phyloP scores from a whole-genome alignment of 2,113 vertebrate genomes.

The Amblyopsis rosae region DNA sequence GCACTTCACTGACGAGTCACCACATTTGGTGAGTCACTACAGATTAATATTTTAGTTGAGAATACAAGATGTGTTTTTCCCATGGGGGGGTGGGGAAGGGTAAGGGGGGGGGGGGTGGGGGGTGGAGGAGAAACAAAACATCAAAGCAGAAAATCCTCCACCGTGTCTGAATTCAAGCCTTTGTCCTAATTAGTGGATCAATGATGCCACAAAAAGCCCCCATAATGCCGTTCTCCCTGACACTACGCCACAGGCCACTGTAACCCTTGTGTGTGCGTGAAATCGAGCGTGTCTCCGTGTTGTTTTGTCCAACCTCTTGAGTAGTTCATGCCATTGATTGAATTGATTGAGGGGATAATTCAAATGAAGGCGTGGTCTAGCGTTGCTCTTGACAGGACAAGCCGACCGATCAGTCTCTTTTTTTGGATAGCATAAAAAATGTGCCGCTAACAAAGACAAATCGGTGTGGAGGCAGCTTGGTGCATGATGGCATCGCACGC shows the following conservation, averaged over 20 bases:
- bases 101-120: conserved; percentile 31
- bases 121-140: conserved; percentile 48
- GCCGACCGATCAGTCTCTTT: conserved; percentile 61
- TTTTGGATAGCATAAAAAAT: conserved; percentile 47
- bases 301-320: conserved; percentile 50
- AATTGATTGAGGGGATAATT: conserved; percentile 71
- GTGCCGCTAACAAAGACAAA: conserved; percentile 75
- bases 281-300: conserved; percentile 60
- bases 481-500: conserved; percentile 50
- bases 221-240: conserved; percentile 14
- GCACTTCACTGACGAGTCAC: conserved; percentile 42
- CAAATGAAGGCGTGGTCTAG: conserved; percentile 61
- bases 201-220: conserved; percentile 60
- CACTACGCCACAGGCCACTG: conserved; percentile 39
- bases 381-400: conserved; percentile 54
- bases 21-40: conserved; percentile 73
- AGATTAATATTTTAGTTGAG: conserved; percentile 77
- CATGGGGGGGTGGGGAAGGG: not conserved
- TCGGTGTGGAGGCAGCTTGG: conserved; percentile 55
- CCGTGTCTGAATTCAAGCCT: conserved; percentile 69
- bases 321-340: conserved; percentile 72
- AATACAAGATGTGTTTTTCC: conserved; percentile 71
- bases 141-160: conserved; percentile 74
- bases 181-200: conserved; percentile 71
- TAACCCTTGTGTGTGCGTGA: conserved; percentile 52